Percentiles rank a stretch among this genome's conserved stretches.
Evolutionary conservation across 1,140 invertebrate species (phyloP).

Genomic region (Diachasma alloeum): DNA sequence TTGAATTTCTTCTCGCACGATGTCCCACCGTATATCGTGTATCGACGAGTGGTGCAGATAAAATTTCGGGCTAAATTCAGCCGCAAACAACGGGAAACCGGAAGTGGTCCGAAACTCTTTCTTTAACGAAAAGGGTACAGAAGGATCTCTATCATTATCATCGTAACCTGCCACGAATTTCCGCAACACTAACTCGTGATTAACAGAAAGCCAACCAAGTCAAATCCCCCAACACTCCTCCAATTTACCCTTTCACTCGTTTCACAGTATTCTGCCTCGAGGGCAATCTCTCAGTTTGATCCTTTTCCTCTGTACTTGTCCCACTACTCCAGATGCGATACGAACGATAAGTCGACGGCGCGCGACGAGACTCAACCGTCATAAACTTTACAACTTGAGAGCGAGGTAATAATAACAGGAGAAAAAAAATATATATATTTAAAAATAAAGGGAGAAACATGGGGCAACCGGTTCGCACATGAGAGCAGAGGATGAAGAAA

Average conservation of each 20-base stretch:
- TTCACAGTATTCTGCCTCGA: background rate
- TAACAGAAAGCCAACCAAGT: background rate
- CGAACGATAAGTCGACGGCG: slow-evolving; percentile 27
- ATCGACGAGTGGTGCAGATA: background rate
- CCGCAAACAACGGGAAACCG: slow-evolving; percentile 13
- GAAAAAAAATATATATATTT: background rate
- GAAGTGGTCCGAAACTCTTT: slow-evolving; percentile 19
- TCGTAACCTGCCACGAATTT: slow-evolving; percentile 34
- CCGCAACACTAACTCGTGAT: slow-evolving; percentile 26
- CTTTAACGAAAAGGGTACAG: background rate
- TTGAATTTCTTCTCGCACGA: no score
- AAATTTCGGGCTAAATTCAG: background rate
- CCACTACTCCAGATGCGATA: slow-evolving; percentile 38
- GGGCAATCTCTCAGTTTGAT: background rate
- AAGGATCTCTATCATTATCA: slow-evolving; percentile 21
- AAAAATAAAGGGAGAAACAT: background rate
- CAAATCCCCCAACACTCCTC: background rate
- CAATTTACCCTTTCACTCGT: slow-evolving; percentile 35
- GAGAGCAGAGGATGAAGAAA: background rate
- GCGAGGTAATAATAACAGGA: slow-evolving; percentile 32
- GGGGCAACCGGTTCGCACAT: background rate
- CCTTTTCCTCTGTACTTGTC: slow-evolving; percentile 21
- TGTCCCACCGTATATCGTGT: no score
- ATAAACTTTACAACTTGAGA: slow-evolving; percentile 36
- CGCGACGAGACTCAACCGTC: background rate